phyloP scores from a whole-genome alignment of 2,797 vertebrate species.

The Bradypodion pumilum region DNA sequence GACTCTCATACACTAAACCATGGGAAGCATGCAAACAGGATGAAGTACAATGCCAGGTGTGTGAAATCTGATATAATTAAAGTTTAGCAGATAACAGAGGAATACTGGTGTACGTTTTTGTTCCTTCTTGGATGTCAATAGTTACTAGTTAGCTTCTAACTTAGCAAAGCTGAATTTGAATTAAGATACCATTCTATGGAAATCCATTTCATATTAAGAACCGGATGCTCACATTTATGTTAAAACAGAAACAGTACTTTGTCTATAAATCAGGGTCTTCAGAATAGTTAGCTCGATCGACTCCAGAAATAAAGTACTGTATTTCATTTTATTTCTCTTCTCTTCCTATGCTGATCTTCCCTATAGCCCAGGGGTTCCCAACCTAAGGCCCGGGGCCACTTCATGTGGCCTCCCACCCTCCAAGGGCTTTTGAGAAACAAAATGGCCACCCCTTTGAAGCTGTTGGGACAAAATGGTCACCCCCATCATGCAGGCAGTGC shows the following conservation, averaged over 20 bases:
- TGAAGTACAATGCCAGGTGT: background rate
- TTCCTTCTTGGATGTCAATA: background rate
- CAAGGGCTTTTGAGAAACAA: no score
- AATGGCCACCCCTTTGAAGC: no score
- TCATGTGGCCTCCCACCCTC: no score
- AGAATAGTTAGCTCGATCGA: background rate
- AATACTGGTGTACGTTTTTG: background rate
- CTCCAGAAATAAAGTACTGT: background rate
- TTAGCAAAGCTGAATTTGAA: background rate
- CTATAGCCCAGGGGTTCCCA: no score
- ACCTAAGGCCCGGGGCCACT: no score
- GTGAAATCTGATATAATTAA: background rate
- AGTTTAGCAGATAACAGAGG: background rate
- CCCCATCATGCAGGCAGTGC: no score
- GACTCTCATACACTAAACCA: no score
- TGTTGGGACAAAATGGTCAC: no score
- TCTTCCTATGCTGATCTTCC: background rate
- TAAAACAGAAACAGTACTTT: background rate
- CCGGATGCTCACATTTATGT: background rate
- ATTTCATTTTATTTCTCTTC: background rate
- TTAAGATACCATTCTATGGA: background rate
- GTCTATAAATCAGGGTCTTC: background rate
- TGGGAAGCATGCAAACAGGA: background rate
- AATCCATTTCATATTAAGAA: background rate
- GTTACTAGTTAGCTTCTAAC: background rate